Conservation (phyloP, 2,797 vertebrate genomes). For the Aselliscus stoliczkanus region DNA sequence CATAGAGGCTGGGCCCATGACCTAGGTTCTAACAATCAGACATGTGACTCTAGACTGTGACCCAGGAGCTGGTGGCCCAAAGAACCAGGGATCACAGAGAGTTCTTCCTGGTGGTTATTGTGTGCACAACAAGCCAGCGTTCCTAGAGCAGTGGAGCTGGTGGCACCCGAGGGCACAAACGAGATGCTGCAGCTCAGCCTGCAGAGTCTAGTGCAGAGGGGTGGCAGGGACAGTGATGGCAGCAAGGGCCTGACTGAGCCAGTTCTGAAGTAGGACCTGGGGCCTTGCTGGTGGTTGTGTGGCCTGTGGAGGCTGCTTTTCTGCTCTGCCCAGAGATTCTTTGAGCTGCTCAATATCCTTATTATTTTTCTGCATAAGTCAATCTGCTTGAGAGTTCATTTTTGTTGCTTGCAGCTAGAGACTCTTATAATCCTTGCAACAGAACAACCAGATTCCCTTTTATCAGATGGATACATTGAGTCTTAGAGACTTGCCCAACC, state of each 20-base stretch:
- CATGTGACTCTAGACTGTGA: neutral
- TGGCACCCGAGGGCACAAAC: neutral
- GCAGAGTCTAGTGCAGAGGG: neutral
- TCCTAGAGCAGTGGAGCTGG: neutral
- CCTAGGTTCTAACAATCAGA: neutral
- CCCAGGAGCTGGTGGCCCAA: neutral
- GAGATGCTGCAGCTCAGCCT: neutral
- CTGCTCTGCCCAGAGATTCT: neutral
- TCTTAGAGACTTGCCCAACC: neutral
- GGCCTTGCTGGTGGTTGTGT: neutral
- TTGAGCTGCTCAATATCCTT: neutral
- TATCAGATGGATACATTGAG: neutral
- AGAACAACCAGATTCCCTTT: neutral
- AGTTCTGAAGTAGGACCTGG: neutral
- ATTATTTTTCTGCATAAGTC: neutral
- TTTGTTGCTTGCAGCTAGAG: neutral
- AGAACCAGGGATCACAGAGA: neutral
- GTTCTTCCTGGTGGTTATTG: neutral
- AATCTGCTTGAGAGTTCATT: neutral
- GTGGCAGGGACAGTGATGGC: neutral
- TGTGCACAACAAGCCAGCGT: neutral
- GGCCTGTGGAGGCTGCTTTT: neutral
- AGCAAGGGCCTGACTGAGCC: neutral
- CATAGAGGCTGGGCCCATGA: neutral
- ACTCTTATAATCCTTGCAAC: neutral